Evolutionary conservation across 2,888 invertebrate genomes (phyloP), one percentile per base, ranked within the genome.

Genomic region (Chymomyza procnemis): DNA sequence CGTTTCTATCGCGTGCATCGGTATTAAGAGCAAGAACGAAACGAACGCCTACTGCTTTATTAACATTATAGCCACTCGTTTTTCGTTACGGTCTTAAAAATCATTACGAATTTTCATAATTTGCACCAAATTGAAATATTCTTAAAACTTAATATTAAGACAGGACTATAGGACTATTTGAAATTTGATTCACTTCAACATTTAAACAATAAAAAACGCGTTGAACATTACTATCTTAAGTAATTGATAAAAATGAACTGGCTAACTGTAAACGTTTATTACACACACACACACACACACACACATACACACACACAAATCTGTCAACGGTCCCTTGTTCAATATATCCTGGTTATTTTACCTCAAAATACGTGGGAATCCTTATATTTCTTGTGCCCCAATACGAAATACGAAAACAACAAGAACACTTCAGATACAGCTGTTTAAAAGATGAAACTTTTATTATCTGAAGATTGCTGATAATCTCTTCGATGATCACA

Each of bases 1-100:
- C 90, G 89, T 74, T 69, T 80, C 66, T 78, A 86, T 61, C 89
- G 88, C 67, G 79, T 84, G 69, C 87, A 85, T 73, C 88, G 88
- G 75, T 82, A 78, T 64, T 89, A 86, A 74, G 78, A 9, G 41
- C 30, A 19, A 54, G 41, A 18, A 61, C 21, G 41, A 1, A 30
- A 21, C 41, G 56, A n/a, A 46, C 48, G 18, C 12, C 34, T 41
- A 3, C 12, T 41, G 34, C 34, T 41, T 41, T 12, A 12, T 41
- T 12, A 41, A 41, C 12, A 41, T 41, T 41, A 41, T 12, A 41
- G 34, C 34, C 9, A 41, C 34, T 41, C 34, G 34, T 12, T 41
- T 41, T 12, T 12, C 34, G 34, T 41, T 41, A 41, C 34, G 34
- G 12, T 41, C 34, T 41, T 41, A 41, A 41, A 34, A 41, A 41